Percentiles rank a stretch among this genome's conserved stretches.
These are phyloP conservation scores for Drosophila sordidula DNA, from an alignment of 2,888 invertebrate genomes.

Conservation along the genomic window DNA sequence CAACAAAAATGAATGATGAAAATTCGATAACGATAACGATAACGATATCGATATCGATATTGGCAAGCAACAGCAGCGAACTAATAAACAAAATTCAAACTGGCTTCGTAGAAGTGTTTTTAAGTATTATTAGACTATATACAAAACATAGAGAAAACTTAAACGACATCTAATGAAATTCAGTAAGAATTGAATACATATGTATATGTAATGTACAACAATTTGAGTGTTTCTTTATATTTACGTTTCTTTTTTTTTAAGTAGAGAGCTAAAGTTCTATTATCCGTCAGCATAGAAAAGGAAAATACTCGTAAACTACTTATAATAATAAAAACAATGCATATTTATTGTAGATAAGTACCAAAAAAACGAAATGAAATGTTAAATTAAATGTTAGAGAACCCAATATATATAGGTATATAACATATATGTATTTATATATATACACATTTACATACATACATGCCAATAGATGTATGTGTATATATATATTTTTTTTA, in stretches of 20 bases:
- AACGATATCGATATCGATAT: conserved; percentile 20
- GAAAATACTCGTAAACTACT: conserved; percentile 31
- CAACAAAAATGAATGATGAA: no score
- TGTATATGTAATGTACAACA: conserved; percentile 8
- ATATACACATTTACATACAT: conserved; percentile 14
- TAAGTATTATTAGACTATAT: conserved; percentile 77
- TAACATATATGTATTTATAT: conserved; percentile 1
- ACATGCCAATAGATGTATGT: conserved; percentile 28
- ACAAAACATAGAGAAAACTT: conserved; percentile 47
- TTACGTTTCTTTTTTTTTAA: conserved; percentile 10
- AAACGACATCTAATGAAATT: conserved; percentile 34
- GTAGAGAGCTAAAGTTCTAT: conserved; percentile 41
- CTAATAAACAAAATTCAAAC: conserved; percentile 72
- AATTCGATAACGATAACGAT: conserved; percentile 13
- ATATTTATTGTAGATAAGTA: conserved; percentile 26
- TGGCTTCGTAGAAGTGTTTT: conserved; percentile 81
- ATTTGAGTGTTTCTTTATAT: conserved; percentile 15
- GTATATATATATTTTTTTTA: conserved; percentile 31
- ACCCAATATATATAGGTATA: conserved; percentile 9
- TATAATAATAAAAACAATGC: conserved; percentile 25
- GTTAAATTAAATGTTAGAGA: conserved; percentile 59
- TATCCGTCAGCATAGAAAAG: conserved; percentile 45
- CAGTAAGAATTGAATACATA: conserved; percentile 13
- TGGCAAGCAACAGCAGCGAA: conserved; percentile 53
- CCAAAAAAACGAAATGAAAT: conserved; percentile 17